These are phyloP conservation scores for Acanthopleura granulata DNA, from an alignment of 2,888 invertebrate genomes.

Conservation along the genomic window DNA sequence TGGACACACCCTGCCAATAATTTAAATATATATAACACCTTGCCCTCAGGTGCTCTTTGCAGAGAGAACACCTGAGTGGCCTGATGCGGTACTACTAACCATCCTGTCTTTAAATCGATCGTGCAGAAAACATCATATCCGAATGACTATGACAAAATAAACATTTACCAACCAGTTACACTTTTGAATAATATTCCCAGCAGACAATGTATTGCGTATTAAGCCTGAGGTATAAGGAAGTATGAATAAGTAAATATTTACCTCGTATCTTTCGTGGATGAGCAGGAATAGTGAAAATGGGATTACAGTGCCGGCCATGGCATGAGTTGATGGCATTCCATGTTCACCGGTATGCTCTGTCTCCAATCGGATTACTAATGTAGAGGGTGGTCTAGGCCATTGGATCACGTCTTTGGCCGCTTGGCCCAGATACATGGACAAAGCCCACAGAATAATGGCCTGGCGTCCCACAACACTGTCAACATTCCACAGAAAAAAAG, in stretches of 20 bases:
- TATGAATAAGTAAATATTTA: conserved; percentile 26
- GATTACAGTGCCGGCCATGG: conserved; percentile 54
- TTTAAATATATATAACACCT: no score
- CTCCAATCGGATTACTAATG: conserved; percentile 53
- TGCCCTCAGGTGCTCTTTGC: no score
- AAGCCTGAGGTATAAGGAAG: no score
- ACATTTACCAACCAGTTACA: no score
- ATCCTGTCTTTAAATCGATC: no score
- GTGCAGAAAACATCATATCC: no score
- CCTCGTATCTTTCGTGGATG: conserved; percentile 48
- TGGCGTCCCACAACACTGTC: conserved; percentile 44
- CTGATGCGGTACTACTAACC: no score
- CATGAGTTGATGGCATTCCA: conserved; percentile 58
- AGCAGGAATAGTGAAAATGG: conserved; percentile 44
- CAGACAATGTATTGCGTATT: no score
- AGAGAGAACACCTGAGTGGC: no score
- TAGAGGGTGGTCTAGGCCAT: conserved; percentile 54
- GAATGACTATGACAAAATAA: no score
- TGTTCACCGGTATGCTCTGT: conserved; percentile 49
- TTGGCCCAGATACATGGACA: conserved; percentile 56
- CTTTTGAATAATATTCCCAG: no score
- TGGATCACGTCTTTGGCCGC: conserved; percentile 51
- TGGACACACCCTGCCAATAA: no score
- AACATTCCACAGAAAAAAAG: conserved; percentile 52
- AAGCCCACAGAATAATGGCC: conserved; percentile 46